phyloP scores from a whole-genome alignment of 2,797 vertebrate genomes.

The Podarcis lilfordi region DNA sequence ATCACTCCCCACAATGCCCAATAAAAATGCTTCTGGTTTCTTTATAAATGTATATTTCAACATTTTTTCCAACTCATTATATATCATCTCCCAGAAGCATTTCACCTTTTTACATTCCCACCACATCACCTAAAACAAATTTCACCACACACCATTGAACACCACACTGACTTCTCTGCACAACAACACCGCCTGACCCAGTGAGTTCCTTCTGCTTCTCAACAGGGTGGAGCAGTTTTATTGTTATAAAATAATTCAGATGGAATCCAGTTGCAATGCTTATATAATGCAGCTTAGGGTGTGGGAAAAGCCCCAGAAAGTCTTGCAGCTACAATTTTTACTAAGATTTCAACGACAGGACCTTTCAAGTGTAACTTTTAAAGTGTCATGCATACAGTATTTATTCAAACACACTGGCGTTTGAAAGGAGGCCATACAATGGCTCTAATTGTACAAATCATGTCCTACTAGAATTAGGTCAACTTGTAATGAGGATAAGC shows the following conservation, averaged over 20 bases:
- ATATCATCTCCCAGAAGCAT: no score
- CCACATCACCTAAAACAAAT: no score
- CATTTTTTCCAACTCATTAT: no score
- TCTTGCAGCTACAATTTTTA: slow-evolving; percentile 61
- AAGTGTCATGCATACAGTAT: slow-evolving; percentile 62
- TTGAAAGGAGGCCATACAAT: slow-evolving; percentile 67
- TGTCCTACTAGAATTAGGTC: slow-evolving; percentile 67
- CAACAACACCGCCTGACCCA: fast-evolving
- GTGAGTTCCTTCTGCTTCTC: no score
- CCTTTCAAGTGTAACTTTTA: slow-evolving; percentile 64
- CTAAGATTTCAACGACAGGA: slow-evolving; percentile 40
- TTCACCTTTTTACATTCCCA: no score
- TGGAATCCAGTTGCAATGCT: slow-evolving; percentile 49
- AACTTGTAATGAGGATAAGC: slow-evolving; percentile 63
- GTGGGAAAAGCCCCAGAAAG: slow-evolving; percentile 35
- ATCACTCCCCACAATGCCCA: no score
- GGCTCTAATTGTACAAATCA: slow-evolving; percentile 68
- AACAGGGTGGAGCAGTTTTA: slow-evolving; percentile 6
- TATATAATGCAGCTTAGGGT: slow-evolving; percentile 39
- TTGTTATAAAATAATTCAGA: slow-evolving; percentile 35
- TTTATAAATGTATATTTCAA: no score
- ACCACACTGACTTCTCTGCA: no score
- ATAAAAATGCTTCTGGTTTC: no score
- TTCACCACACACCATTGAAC: no score
- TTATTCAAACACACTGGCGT: slow-evolving; percentile 74